Evolutionary conservation across 1,140 invertebrate genomes (phyloP).

Genomic region (Eueides isabella): DNA sequence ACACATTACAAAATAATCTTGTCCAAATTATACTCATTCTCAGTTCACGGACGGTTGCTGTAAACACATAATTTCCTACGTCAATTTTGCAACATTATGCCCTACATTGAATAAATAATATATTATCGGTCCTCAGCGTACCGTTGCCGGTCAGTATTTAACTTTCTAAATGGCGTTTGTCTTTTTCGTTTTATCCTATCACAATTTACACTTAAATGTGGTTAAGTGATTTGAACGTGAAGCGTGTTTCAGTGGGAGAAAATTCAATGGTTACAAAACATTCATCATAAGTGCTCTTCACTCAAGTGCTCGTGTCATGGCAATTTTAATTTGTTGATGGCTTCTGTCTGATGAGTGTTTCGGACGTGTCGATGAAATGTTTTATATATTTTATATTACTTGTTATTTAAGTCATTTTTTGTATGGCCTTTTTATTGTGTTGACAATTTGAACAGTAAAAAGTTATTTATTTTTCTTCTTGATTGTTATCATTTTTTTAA

Average conservation of each 20-base stretch:
- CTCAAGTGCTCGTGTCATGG: constrained; percentile 8
- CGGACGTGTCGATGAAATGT: neutral
- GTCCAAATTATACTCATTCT: neutral
- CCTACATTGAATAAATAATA: constrained; percentile 16
- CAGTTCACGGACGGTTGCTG: neutral
- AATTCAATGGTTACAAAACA: constrained; percentile 29
- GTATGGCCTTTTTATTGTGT: neutral
- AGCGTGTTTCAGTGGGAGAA: constrained; percentile 2
- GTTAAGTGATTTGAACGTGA: constrained; percentile 9
- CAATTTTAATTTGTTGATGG: constrained; percentile 15
- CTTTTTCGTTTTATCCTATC: constrained; percentile 39
- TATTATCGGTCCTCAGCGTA: constrained; percentile 9
- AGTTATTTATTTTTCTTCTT: too few relatives aligned
- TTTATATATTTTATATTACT: neutral
- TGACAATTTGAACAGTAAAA: neutral
- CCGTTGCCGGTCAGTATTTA: constrained; percentile 5
- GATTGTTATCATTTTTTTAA: too few relatives aligned
- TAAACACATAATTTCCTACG: neutral
- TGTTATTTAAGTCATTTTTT: neutral
- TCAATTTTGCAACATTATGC: neutral
- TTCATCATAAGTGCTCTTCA: constrained; percentile 21
- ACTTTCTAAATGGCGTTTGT: constrained; percentile 37
- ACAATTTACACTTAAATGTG: constrained; percentile 20
- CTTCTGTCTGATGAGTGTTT: constrained; percentile 3
- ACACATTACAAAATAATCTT: neutral